Conservation (phyloP, 2,113 vertebrate genomes). For the Burhinus bistriatus region DNA sequence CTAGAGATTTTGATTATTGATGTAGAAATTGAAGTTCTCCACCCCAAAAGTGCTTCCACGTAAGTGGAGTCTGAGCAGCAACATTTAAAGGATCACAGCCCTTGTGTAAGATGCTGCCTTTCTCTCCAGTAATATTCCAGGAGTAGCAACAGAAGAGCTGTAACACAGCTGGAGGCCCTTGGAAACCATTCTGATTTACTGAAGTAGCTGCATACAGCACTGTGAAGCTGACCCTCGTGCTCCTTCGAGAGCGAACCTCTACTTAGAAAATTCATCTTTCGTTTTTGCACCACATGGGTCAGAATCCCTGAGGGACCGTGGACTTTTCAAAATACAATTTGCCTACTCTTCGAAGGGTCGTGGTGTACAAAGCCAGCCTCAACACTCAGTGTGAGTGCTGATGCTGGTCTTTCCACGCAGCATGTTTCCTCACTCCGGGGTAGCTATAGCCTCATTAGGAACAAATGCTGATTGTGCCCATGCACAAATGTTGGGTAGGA, state of each 20-base stretch:
- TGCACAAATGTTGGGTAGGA: neutral
- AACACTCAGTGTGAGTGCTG: neutral
- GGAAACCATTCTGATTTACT: slow-evolving; percentile 1
- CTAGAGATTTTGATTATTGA: neutral
- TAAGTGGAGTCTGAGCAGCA: neutral
- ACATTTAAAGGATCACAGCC: neutral
- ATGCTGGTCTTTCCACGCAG: neutral
- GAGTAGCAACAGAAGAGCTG: neutral
- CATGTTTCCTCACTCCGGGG: neutral
- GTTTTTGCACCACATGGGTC: neutral
- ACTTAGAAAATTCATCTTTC: neutral
- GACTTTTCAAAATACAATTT: neutral
- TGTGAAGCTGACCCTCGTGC: neutral
- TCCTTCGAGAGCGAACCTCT: neutral
- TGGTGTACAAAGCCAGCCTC: neutral
- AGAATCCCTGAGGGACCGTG: neutral
- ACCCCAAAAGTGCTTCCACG: neutral
- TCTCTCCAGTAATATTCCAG: neutral
- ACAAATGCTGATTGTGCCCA: neutral
- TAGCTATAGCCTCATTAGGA: neutral
- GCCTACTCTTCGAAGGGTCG: neutral
- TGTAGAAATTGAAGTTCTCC: neutral
- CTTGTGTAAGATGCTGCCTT: neutral
- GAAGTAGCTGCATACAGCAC: neutral
- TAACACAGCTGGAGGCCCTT: neutral